Evolutionary conservation across 2,888 invertebrate genomes (phyloP).

Genomic region (Dendrolimus pini): DNA sequence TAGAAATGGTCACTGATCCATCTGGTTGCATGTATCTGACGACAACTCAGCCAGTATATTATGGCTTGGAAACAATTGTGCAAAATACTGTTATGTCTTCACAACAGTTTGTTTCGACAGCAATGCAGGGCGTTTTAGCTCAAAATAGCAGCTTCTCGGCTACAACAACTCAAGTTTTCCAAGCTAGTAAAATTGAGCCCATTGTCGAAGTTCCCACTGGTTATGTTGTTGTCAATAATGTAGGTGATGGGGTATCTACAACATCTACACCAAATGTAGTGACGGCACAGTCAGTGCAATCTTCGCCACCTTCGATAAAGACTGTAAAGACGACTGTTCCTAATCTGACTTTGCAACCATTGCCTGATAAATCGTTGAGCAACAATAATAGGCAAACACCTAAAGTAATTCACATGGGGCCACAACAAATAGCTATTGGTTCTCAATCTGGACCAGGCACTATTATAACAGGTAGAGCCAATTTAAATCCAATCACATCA

Average conservation of each 20-base stretch:
- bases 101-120: slow-evolving; percentile 88
- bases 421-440: slow-evolving; percentile 39
- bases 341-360: slow-evolving; percentile 65
- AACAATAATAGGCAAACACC: slow-evolving; percentile 55
- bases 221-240: slow-evolving; percentile 82
- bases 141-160: slow-evolving; percentile 90
- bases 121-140: slow-evolving; percentile 87
- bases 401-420: slow-evolving; percentile 66
- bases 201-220: slow-evolving; percentile 85
- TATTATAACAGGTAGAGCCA: slow-evolving; percentile 54
- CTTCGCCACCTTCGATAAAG: slow-evolving; percentile 56
- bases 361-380: slow-evolving; percentile 56
- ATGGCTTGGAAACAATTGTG: slow-evolving; percentile 90
- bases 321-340: slow-evolving; percentile 58
- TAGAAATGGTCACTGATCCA: slow-evolving; percentile 80
- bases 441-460: slow-evolving; percentile 46
- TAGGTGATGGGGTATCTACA: slow-evolving; percentile 64
- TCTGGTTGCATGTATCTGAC: slow-evolving; percentile 77
- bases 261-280: slow-evolving; percentile 63
- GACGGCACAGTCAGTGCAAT: slow-evolving; percentile 56
- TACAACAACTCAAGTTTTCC: slow-evolving; percentile 89
- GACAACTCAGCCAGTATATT: slow-evolving; percentile 86
- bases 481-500: slow-evolving; percentile 66
- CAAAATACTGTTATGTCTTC: slow-evolving; percentile 94
- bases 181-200: slow-evolving; percentile 90